Conservation (phyloP, 1,140 invertebrate genomes). For the Gerris buenoi region DNA sequence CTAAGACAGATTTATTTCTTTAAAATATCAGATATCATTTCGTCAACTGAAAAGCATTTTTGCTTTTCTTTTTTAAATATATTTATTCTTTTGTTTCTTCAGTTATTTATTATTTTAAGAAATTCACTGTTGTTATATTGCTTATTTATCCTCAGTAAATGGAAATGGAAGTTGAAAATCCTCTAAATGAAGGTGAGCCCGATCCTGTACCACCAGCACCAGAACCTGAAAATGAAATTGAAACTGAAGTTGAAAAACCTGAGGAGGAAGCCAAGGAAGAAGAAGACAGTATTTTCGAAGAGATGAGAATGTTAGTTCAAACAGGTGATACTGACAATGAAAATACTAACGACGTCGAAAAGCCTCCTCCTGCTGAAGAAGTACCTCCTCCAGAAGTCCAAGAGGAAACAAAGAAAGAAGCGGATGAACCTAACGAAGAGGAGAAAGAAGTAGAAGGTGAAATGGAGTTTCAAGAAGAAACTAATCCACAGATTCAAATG, state of each 20-base stretch:
- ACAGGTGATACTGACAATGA: too few species aligned
- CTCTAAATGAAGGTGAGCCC: neutral
- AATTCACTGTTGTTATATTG: neutral
- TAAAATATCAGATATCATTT: neutral
- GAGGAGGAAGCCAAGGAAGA: neutral
- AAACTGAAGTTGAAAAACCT: neutral
- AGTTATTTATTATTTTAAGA: neutral
- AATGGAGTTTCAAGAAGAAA: neutral
- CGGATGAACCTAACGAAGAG: neutral
- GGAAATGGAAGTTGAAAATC: neutral
- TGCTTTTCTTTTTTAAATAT: neutral
- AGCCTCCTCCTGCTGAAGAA: too few species aligned
- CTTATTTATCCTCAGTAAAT: neutral
- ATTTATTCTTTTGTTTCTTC: neutral
- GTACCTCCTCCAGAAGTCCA: too few species aligned
- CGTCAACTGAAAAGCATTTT: neutral
- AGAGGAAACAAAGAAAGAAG: neutral
- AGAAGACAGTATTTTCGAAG: too few species aligned
- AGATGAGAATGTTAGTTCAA: too few species aligned
- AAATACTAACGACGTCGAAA: too few species aligned
- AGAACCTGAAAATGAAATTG: neutral
- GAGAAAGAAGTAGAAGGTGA: neutral
- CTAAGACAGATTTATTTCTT: neutral
- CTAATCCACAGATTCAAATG: slow-evolving; percentile 8
- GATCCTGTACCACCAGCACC: neutral